phyloP scores from a whole-genome alignment of 2,888 invertebrate species.

The Napeogenes sylphis region DNA sequence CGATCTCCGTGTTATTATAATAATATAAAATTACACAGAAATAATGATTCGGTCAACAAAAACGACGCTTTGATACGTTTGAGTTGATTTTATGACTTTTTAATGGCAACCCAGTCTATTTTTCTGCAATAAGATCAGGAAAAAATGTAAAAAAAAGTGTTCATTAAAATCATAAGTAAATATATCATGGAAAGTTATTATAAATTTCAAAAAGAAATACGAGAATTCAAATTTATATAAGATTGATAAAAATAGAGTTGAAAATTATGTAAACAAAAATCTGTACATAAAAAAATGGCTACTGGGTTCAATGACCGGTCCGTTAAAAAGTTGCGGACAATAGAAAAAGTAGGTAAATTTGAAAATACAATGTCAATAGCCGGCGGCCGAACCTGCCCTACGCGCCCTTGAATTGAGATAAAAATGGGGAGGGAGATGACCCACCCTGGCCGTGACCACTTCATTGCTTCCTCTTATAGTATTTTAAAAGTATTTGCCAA shows the following conservation, averaged over 20 bases:
- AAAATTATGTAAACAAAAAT: slow-evolving; percentile 9
- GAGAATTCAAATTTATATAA: too few relatives aligned
- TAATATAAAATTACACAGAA: too few relatives aligned
- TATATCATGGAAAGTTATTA: too few relatives aligned
- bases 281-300: slow-evolving; percentile 57
- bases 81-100: slow-evolving; percentile 27
- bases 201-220: too few relatives aligned
- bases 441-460: slow-evolving; percentile 44
- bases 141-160: too few relatives aligned
- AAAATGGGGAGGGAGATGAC: slow-evolving; percentile 73
- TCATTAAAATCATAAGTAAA: too few relatives aligned
- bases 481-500: slow-evolving; percentile 40
- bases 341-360: slow-evolving; percentile 74
- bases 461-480: slow-evolving; percentile 23
- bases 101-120: slow-evolving; percentile 13
- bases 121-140: too few relatives aligned
- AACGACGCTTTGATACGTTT: slow-evolving; percentile 20
- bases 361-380: slow-evolving; percentile 77
- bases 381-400: slow-evolving; percentile 76
- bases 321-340: slow-evolving; percentile 76
- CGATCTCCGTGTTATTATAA: too few relatives aligned
- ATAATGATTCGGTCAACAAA: slow-evolving; percentile 14
- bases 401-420: slow-evolving; percentile 77
- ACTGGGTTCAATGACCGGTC: slow-evolving; percentile 66
- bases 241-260: too few relatives aligned